Evolutionary conservation across 2,113 vertebrate genomes (phyloP), one percentile per base, ranked within the genome.

Genomic region (Microcebus murinus): DNA sequence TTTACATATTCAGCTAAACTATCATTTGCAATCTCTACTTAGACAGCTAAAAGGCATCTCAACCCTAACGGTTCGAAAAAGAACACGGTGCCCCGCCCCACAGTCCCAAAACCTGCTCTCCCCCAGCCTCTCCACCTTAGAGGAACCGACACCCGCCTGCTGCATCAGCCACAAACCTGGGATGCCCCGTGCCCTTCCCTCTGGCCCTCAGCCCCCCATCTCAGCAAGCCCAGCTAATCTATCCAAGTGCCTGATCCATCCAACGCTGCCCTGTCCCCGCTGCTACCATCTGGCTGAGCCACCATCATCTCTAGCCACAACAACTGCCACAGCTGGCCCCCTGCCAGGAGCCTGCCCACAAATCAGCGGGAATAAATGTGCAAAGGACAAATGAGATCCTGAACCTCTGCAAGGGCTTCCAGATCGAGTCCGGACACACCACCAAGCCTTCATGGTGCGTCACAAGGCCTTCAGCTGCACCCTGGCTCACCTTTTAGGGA

Each of bases 121-220:
- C 59, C 36, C 12, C 2, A 20, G 15, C 4, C 6, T 70, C 21
- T 1, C 14, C 29, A 23, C 23, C 21, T 52, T 34, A 67, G 55
- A 55, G n/a, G 10, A 12, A 21, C 8, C 10, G 31, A n/a, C 18
- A 31, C 12, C 25, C 8, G 45, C 14, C 74, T 10, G 4, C 6
- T 15, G 25, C 42, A 61, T n/a, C 0, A n/a, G 18, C 14, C 70
- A 57, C 45, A 86, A 12, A 48, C 59, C 34, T 57, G 25, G 52
- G 21, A 3, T 6, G 4, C n/a, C 36, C 18, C 21, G 39, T 36
- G 12, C 25, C 6, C 18, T 11, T 7, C 21, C 52, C 63, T 52
- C 17, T 8, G 1, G 1, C 0, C 36, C 39, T 29, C 34, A 34
- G 7, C 11, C 45, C 20, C 20, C 55, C 1, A 27, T 8, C 50